phyloP scores from a whole-genome alignment of 2,113 vertebrate genomes.

The Alethe castanea region DNA sequence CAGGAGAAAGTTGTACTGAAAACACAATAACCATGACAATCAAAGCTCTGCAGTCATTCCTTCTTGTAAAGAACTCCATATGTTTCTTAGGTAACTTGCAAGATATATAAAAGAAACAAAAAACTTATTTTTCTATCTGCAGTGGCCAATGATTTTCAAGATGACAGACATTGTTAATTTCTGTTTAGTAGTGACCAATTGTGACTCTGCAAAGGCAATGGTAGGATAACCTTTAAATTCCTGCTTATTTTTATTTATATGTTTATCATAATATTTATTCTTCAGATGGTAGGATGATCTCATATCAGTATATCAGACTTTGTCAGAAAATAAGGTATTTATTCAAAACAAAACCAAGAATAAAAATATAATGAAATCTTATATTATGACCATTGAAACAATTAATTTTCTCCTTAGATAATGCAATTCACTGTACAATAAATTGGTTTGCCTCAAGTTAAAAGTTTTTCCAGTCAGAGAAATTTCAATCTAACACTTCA shows the following conservation, averaged over 20 bases:
- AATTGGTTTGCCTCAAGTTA: neutral
- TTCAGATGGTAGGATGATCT: neutral
- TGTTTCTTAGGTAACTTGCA: neutral
- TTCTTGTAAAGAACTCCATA: neutral
- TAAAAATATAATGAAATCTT: neutral
- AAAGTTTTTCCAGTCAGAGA: neutral
- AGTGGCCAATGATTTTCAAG: neutral
- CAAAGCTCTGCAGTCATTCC: neutral
- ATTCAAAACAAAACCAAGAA: neutral
- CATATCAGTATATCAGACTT: neutral
- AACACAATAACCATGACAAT: neutral
- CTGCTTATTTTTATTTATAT: neutral
- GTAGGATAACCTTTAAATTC: neutral
- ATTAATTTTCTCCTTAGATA: neutral
- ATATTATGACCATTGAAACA: neutral
- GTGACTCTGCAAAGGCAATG: neutral
- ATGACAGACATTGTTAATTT: neutral
- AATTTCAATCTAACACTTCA: constrained; percentile 31
- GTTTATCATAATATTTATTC: neutral
- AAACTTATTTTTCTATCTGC: neutral
- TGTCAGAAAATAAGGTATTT: neutral
- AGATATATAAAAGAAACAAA: neutral
- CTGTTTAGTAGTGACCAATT: neutral
- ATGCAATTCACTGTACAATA: neutral
- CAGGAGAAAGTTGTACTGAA: neutral